Percentiles rank a stretch among this genome's conserved stretches.
These are phyloP conservation scores for Asbolus verrucosus DNA, from an alignment of 1,140 invertebrate species.

Conservation along the genomic window DNA sequence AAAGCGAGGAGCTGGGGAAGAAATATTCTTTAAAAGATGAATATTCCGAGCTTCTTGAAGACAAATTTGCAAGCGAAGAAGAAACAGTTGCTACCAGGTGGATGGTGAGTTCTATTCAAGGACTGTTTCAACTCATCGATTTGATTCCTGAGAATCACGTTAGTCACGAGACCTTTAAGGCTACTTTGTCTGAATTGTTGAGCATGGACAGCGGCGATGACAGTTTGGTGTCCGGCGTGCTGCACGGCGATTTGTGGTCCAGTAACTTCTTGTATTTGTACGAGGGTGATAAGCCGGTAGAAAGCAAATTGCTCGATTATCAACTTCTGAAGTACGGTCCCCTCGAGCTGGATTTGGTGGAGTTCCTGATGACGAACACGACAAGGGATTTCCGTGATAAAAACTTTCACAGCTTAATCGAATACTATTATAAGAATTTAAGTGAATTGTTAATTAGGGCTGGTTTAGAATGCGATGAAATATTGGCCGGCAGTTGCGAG, in stretches of 20 bases:
- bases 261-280: slow-evolving; percentile 69
- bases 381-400: slow-evolving; percentile 59
- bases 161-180: background rate
- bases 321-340: slow-evolving; percentile 64
- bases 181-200: background rate
- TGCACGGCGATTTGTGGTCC: slow-evolving; percentile 68
- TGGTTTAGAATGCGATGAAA: background rate
- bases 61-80: slow-evolving; percentile 29
- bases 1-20: slow-evolving; percentile 42
- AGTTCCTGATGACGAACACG: slow-evolving; percentile 63
- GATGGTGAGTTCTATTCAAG: slow-evolving; percentile 32
- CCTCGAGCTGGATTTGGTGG: slow-evolving; percentile 64
- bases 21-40: slow-evolving; percentile 42
- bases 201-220: background rate
- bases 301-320: slow-evolving; percentile 64
- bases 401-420: slow-evolving; percentile 64
- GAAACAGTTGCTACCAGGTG: slow-evolving; percentile 31
- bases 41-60: slow-evolving; percentile 39
- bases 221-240: slow-evolving; percentile 14
- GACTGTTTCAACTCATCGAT: slow-evolving; percentile 42
- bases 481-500: slow-evolving; percentile 17
- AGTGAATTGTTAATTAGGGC: background rate
- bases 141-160: slow-evolving; percentile 32
- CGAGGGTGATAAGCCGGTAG: slow-evolving; percentile 55
- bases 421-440: slow-evolving; percentile 66